A percentile compares a stretch with the other conserved stretches of the same genome.
Conservation (phyloP, 2,113 vertebrate genomes). For the Engystomops pustulosus region DNA sequence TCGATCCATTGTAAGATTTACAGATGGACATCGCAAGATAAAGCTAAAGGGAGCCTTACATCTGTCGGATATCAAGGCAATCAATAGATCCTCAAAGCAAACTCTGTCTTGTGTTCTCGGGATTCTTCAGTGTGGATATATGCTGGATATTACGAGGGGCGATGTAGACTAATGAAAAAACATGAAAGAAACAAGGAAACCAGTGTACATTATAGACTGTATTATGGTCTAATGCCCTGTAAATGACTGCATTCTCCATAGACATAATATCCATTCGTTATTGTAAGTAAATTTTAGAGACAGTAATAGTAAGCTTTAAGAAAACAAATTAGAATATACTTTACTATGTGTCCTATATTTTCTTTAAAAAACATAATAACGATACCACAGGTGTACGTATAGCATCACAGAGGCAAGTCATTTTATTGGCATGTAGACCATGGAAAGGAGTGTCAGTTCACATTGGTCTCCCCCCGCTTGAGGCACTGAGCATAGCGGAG, state of each 20-base stretch:
- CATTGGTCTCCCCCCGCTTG: no score
- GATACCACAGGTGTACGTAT: no score
- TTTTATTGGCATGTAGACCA: no score
- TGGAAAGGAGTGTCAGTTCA: no score
- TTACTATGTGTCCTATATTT: no score
- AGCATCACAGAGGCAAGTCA: no score
- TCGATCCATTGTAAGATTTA: constrained; percentile 49
- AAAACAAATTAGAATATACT: no score
- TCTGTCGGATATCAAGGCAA: constrained; percentile 39
- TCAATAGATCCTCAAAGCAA: constrained; percentile 40
- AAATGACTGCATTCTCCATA: background rate
- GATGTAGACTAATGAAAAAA: background rate
- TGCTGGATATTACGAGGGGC: background rate
- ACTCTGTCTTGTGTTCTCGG: background rate
- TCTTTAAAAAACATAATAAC: no score
- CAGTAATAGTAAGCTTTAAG: no score
- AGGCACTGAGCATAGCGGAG: no score
- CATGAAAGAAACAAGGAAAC: background rate
- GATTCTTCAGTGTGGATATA: background rate
- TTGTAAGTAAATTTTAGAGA: no score
- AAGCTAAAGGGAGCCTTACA: constrained; percentile 42
- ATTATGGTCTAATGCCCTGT: background rate
- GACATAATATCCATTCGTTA: background rate
- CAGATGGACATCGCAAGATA: constrained; percentile 54
- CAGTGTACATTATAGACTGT: background rate